Base-by-base conservation (phyloP, 2,888 invertebrate species). In the Emesis castigata region DNA sequence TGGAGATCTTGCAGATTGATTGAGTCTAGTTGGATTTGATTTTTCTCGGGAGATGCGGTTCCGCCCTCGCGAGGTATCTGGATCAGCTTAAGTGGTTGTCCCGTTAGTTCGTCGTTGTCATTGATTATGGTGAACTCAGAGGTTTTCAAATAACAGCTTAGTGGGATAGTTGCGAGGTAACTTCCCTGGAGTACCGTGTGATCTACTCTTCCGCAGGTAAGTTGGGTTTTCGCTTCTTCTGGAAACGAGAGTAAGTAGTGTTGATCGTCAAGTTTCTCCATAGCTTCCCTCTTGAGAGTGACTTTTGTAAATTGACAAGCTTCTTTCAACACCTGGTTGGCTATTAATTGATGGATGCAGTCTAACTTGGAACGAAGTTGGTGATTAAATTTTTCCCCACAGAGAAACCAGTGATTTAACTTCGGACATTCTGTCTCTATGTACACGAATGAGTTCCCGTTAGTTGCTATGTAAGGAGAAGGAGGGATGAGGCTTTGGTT, bases 341-440 rank as follows among this genome's bases (percentile, higher is more conserved):
- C 18, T 9, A 69, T 62, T 0, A 81, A 7, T 1, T 72, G 18
- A 0, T 81, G 73, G n/a, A 79, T 78, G 65, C 80, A 82, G 61
- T 84, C 82, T 20, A 58, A 14, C 31, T 77, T 68, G 2, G 68
- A 77, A 22, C 76, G 73, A 3, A 77, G 26, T 34, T 70, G 75
- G 26, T 74, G 69, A 48, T 75, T 73, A 7, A 56, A 34, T 48
- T 69, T 39, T 18, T 75, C 39, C 14, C 78, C 81, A 22, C 79
- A 82, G 22, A 83, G 69, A 68, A 69, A 82, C 83, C 79, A 77
- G 69, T 29, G 71, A 26, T 71, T 79, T 0, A 66, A 48, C 83
- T 85, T 85, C 83, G 86, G 84, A 65, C 86, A 86, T 85, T 84
- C 84, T 44, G 86, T 75, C 83, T 84, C 86, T 73, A 85, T 83